Base-by-base conservation (phyloP, 2,113 vertebrate genomes). In the Typhlomys cinereus region DNA sequence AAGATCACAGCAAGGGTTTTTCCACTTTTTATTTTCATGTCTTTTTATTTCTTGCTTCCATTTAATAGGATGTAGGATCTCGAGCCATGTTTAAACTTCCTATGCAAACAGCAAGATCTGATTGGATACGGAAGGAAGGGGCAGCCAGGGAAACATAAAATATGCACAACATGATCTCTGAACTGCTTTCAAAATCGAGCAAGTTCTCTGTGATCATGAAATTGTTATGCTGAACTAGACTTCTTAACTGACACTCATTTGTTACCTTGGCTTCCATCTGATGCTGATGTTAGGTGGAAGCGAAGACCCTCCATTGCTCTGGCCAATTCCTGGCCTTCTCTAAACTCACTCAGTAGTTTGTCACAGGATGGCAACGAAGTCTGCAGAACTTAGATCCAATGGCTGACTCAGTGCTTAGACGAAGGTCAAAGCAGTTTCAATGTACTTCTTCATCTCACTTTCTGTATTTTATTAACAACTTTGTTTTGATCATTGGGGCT, bases 251-350 rank as follows among this genome's bases (percentile, higher is more conserved):
- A 36, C 21, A n/a, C n/a, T n/a, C 27, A n/a, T 39, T 48, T 52
- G 2, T 21, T 61, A 44, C 31, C 39, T 7, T 1, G 12, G 69
- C 64, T 91, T 79, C 61, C 0, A 2, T 48, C 80, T 59, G 13
- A 59, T 66, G 66, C 1, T 23, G 31, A 69, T 11, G 27, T 54
- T 39, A 50, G 54, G 23, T 8, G 39, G 73, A 34, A 34, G 18
- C 27, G 66, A 21, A 18, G 39, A 34, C 13, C 1, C 0, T 2
- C 0, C 27, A 0, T 59, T 34, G 36, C 64, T 7, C 0, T 27
- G 71, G 34, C 11, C 44, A n/a, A 8, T 6, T 5, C 17, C 4
- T 14, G 6, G 4, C 29, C 46, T 44, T 20, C n/a, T 34, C 2
- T 69, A 85, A 83, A n/a, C 18, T 1, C 61, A 11, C 27, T 4